These are phyloP conservation scores for Chamaea fasciata DNA, from an alignment of 2,113 vertebrate genomes.

Conservation along the genomic window DNA sequence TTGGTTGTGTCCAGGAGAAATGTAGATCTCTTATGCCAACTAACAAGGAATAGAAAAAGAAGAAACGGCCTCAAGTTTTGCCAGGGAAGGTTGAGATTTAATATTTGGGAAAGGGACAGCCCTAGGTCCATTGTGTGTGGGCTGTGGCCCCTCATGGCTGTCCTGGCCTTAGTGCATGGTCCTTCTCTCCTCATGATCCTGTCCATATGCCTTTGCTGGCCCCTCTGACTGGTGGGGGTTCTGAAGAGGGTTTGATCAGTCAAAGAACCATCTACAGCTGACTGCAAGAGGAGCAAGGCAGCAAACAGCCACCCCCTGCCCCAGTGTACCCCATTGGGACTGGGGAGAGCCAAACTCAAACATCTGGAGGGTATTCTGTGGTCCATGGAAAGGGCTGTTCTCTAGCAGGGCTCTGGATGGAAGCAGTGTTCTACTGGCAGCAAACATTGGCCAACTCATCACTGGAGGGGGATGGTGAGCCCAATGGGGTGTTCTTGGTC, in stretches of 20 bases:
- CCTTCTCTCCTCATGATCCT: background rate
- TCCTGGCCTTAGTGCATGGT: rapidly evolving
- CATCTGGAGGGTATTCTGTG: background rate
- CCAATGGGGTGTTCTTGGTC: rapidly evolving
- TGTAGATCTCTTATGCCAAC: background rate
- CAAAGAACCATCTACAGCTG: background rate
- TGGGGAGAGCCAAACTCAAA: background rate
- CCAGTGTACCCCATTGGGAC: rapidly evolving
- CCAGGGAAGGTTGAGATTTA: background rate
- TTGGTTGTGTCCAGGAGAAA: background rate
- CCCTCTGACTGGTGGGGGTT: background rate
- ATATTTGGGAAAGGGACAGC: background rate
- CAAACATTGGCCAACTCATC: rapidly evolving
- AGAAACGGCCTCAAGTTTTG: background rate
- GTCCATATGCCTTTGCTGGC: too few relatives aligned
- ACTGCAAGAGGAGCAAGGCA: background rate
- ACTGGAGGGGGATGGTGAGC: background rate
- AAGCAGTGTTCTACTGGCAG: too few relatives aligned
- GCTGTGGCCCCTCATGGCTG: background rate
- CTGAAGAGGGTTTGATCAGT: background rate
- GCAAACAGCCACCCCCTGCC: rapidly evolving
- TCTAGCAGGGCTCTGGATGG: rapidly evolving
- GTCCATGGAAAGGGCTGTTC: rapidly evolving
- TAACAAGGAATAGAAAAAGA: background rate
- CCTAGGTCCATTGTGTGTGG: rapidly evolving